A percentile compares a stretch with the other conserved stretches of the same genome.
These are phyloP conservation scores for Drosophila paranaensis DNA, from an alignment of 2,888 invertebrate genomes.

Conservation along the genomic window DNA sequence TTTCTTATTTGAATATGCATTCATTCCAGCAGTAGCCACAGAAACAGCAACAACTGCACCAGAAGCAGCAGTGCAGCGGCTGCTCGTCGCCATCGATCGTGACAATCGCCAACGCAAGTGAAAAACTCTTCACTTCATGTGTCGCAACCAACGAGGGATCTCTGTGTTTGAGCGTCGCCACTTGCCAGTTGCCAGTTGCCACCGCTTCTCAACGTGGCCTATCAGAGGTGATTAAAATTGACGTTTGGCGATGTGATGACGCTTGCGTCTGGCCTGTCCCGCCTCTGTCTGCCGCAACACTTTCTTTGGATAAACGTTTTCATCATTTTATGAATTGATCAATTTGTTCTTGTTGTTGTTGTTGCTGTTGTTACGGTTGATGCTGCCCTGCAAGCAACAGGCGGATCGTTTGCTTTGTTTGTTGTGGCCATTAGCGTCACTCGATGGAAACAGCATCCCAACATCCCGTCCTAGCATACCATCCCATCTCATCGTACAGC, in stretches of 20 bases:
- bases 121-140: conserved; percentile 79
- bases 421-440: conserved; percentile 79
- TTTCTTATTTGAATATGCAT: conserved; percentile 77
- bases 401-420: conserved; percentile 74
- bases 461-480: conserved; percentile 2
- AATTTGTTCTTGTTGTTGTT: conserved; percentile 70
- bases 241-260: conserved; percentile 70
- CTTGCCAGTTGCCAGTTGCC: conserved; percentile 23
- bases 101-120: conserved; percentile 80
- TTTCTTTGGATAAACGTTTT: conserved; percentile 79
- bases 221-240: conserved; percentile 78
- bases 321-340: conserved; percentile 82
- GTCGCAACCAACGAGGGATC: conserved; percentile 48
- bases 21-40: conserved; percentile 39
- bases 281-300: conserved; percentile 46
- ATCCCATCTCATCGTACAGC: conserved; percentile 11
- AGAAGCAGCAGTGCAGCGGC: conserved; percentile 39
- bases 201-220: conserved; percentile 33
- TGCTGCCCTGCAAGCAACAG: conserved; percentile 49
- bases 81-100: conserved; percentile 63
- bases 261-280: conserved; percentile 23
- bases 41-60: background rate
- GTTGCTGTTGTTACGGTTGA: conserved; percentile 38
- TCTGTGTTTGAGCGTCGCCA: background rate
- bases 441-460: conserved; percentile 56